Evolutionary conservation across 2,888 invertebrate genomes (phyloP), one percentile per base, ranked within the genome.

Genomic region (Xanthia icteritia): DNA sequence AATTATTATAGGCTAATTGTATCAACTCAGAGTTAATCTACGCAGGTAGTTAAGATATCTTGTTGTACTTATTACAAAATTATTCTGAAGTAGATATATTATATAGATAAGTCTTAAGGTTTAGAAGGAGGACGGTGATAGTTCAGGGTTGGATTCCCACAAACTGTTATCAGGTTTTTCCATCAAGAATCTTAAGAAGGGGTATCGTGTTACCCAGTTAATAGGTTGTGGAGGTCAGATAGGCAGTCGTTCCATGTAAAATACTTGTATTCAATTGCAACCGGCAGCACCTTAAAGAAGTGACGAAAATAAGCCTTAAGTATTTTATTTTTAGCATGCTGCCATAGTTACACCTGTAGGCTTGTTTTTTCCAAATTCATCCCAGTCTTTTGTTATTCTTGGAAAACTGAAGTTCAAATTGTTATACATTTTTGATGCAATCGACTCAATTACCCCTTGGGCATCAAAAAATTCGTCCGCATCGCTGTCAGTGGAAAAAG

Each of bases 1-100:
- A n/a, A 68, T 20, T n/a, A 36, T n/a, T n/a, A 20, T 13, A 68
- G 20, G 20, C 36, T 60, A 68, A 68, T 68, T 58, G 36, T 51
- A 31, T 48, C 23, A 31, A 48, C 31, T 31, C 31, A 8, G 23
- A 66, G 31, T 48, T 66, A 66, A 31, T 31, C 31, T 31, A 31
- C 51, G 31, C 15, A 15, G 31, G 51, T 23, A 51, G 31, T 51
- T 31, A 67, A 15, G 9, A 51, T 31, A 51, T 67, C 54, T 9
- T 54, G 31, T 67, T 23, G 48, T 66, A n/a, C n/a, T n/a, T n/a
- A 48, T 8, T 27, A 31, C 31, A 15, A 23, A 31, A 48, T 45
- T 20, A 45, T 4, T 4, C 20, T 31, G 20, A 31, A 48, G 11
- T 36, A 23, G 2, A 31, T 61, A 60, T 20, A 63, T 48, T 61